These are phyloP conservation scores for Sylvilagus bachmani DNA, from an alignment of 2,113 vertebrate species.

Conservation along the genomic window DNA sequence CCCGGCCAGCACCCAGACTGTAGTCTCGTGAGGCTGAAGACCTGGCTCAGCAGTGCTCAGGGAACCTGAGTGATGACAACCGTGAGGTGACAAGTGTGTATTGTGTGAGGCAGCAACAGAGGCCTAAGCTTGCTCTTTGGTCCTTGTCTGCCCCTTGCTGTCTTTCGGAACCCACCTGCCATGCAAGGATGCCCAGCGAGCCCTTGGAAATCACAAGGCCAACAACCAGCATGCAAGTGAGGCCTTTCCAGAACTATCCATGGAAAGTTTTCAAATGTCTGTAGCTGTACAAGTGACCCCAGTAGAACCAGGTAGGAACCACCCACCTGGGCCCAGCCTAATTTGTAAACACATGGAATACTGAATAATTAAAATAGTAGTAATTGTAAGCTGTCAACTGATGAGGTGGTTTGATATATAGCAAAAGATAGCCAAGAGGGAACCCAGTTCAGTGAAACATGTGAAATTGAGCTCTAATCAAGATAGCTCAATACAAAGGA, in stretches of 20 bases:
- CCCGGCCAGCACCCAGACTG: neutral
- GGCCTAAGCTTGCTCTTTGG: neutral
- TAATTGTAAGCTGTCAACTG: neutral
- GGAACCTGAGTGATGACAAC: neutral
- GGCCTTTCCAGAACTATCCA: neutral
- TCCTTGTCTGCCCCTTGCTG: neutral
- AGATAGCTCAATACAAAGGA: neutral
- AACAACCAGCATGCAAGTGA: neutral
- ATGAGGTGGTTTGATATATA: neutral
- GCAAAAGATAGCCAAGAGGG: neutral
- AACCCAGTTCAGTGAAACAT: neutral
- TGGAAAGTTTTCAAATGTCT: neutral
- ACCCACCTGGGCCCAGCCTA: neutral
- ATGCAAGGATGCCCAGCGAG: neutral
- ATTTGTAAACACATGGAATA: neutral
- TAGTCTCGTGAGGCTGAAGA: neutral
- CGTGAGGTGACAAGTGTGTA: neutral
- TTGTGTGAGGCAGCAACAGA: neutral
- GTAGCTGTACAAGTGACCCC: neutral
- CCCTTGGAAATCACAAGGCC: neutral
- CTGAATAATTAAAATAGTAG: neutral
- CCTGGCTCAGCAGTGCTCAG: neutral
- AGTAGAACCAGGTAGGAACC: neutral
- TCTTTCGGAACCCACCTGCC: neutral
- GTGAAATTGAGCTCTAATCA: neutral